A percentile compares a stretch with the other conserved stretches of the same genome.
Conservation (phyloP, 1,140 invertebrate species). For the Drosophila willistoni region DNA sequence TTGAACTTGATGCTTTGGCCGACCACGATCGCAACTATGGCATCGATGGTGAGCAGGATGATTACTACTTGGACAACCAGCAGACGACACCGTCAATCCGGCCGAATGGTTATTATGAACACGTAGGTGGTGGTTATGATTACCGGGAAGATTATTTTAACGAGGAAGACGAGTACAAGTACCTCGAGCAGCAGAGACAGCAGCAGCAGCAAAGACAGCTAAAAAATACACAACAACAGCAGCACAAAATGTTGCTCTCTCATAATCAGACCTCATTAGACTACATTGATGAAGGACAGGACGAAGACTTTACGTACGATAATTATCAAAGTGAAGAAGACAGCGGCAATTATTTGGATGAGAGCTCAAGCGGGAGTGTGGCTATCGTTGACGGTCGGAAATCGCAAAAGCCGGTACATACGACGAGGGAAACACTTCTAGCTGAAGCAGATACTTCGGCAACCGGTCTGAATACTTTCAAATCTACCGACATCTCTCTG, state of each 20-base stretch:
- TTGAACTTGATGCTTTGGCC: constrained; percentile 27
- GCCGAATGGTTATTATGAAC: constrained; percentile 81
- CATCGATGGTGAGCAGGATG: constrained; percentile 72
- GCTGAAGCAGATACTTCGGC: constrained; percentile 2
- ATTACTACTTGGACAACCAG: constrained; percentile 74
- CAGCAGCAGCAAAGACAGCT: constrained; percentile 45
- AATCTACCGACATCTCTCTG: constrained; percentile 3
- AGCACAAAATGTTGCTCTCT: constrained; percentile 31
- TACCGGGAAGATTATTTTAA: constrained; percentile 83
- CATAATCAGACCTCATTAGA: constrained; percentile 64
- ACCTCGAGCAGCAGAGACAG: constrained; percentile 81
- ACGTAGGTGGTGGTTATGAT: constrained; percentile 69
- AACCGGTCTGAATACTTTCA: not conserved
- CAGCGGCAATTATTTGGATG: constrained; percentile 79
- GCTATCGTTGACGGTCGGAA: constrained; percentile 41
- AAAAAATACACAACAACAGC: constrained; percentile 46
- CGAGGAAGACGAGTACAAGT: constrained; percentile 81
- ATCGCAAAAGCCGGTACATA: not conserved
- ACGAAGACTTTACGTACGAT: constrained; percentile 67
- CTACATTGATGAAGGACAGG: constrained; percentile 48
- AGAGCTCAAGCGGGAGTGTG: constrained; percentile 75
- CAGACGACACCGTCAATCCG: constrained; percentile 82
- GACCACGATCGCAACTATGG: constrained; percentile 56
- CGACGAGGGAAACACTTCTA: not conserved
- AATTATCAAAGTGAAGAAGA: constrained; percentile 76